Evolutionary conservation across 1,140 invertebrate species (phyloP).

Genomic region (Holcopasites calliopsidis): DNA sequence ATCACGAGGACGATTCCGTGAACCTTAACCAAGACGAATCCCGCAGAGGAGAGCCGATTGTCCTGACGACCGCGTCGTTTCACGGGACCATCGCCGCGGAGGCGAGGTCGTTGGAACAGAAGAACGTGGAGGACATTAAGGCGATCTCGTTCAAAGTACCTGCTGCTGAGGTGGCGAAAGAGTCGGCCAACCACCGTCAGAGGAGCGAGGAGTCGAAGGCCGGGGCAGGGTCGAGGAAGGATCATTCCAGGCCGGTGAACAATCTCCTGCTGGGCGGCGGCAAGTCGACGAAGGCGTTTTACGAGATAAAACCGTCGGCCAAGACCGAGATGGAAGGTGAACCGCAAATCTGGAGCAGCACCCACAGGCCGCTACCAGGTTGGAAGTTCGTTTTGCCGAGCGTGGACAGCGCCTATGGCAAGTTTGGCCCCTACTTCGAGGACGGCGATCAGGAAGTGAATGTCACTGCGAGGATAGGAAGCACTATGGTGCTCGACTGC

Average conservation of each 20-base stretch:
- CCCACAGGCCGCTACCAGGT: constrained; percentile 32
- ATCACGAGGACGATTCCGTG: background rate
- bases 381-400: constrained; percentile 71
- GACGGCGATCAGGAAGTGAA: constrained; percentile 81
- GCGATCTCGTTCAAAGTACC: constrained; percentile 57
- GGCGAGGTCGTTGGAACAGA: constrained; percentile 26
- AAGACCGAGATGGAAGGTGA: constrained; percentile 61
- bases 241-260: constrained; percentile 58
- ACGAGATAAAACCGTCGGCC: constrained; percentile 70
- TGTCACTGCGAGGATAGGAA: constrained; percentile 79
- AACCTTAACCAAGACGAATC: background rate
- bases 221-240: constrained; percentile 43
- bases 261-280: constrained; percentile 50
- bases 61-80: background rate
- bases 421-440: constrained; percentile 89
- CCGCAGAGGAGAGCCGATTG: background rate
- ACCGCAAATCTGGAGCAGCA: constrained; percentile 10
- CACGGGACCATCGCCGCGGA: background rate
- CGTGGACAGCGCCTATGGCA: constrained; percentile 74
- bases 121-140: constrained; percentile 46
- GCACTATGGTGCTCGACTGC: constrained; percentile 80
- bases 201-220: constrained; percentile 19
- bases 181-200: background rate
- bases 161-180: background rate
- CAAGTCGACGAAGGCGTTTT: constrained; percentile 67